phyloP scores from a whole-genome alignment of 2,888 invertebrate genomes.

The Melitaea athalia region DNA sequence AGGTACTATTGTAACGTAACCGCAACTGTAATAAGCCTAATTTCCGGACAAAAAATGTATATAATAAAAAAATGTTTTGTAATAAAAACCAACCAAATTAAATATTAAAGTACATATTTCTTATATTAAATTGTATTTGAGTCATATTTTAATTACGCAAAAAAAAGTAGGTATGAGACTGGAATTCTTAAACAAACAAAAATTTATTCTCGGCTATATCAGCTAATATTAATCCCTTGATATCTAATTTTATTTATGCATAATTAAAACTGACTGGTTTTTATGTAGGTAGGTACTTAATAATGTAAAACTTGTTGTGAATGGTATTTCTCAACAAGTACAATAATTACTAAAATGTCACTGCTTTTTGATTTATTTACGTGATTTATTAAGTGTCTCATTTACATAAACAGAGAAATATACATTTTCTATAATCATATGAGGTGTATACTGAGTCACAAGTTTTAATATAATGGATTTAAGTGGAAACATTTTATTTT shows the following conservation, averaged over 20 bases:
- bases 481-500: not conserved
- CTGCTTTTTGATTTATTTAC: constrained; percentile 24
- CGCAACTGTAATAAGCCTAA: too few species aligned
- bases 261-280: constrained; percentile 22
- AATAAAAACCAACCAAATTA: not conserved
- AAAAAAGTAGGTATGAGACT: not conserved
- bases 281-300: constrained; percentile 11
- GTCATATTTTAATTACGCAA: not conserved
- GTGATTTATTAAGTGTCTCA: constrained; percentile 26
- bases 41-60: too few species aligned
- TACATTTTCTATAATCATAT: not conserved
- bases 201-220: constrained; percentile 20
- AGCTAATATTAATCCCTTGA: constrained; percentile 17
- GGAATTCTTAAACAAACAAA: constrained; percentile 18
- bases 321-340: constrained; percentile 20
- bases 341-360: constrained; percentile 25
- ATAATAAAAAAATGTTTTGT: not conserved
- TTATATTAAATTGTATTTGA: not conserved
- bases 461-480: not conserved
- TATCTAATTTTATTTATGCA: constrained; percentile 25
- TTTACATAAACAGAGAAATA: constrained; percentile 23
- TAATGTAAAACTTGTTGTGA: constrained; percentile 21
- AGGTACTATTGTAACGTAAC: too few species aligned
- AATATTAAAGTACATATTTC: not conserved
- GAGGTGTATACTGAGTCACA: not conserved